A percentile compares a stretch with the other conserved stretches of the same genome.
Conservation (phyloP, 1,140 invertebrate genomes). For the Reticulitermes speratus region DNA sequence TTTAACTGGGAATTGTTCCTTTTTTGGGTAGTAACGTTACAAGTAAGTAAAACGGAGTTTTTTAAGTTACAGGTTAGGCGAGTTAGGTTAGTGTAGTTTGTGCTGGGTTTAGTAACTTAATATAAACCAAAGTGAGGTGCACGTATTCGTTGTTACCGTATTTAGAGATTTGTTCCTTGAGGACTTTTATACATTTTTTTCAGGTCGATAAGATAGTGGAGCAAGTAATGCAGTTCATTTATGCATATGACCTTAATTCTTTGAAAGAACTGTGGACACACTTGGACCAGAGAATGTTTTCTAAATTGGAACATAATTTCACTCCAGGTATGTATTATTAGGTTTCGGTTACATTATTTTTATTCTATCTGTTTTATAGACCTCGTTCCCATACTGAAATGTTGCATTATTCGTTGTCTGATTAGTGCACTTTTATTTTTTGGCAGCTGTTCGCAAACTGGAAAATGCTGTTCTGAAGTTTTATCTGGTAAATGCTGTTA, state of each 20-base stretch:
- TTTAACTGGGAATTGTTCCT: background rate
- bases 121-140: background rate
- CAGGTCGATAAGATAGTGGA: conserved; percentile 88
- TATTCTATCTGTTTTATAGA: background rate
- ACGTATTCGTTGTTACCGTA: conserved; percentile 27
- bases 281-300: conserved; percentile 82
- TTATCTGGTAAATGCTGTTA: conserved; percentile 83
- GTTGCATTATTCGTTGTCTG: background rate
- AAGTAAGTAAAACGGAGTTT: background rate
- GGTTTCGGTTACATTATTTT: background rate
- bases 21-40: background rate
- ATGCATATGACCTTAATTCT: conserved; percentile 71
- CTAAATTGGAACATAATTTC: conserved; percentile 81
- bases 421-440: conserved; percentile 31
- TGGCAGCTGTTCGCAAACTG: conserved; percentile 77
- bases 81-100: background rate
- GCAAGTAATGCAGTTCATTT: conserved; percentile 76
- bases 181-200: conserved; percentile 37
- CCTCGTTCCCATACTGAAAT: background rate
- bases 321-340: conserved; percentile 55
- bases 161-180: background rate
- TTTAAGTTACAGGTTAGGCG: background rate
- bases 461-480: conserved; percentile 87
- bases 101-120: background rate
- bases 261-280: conserved; percentile 85